A percentile compares a stretch with the other conserved stretches of the same genome.
Conservation (phyloP, 2,888 invertebrate species). For the Caenorhabditis angaria region DNA sequence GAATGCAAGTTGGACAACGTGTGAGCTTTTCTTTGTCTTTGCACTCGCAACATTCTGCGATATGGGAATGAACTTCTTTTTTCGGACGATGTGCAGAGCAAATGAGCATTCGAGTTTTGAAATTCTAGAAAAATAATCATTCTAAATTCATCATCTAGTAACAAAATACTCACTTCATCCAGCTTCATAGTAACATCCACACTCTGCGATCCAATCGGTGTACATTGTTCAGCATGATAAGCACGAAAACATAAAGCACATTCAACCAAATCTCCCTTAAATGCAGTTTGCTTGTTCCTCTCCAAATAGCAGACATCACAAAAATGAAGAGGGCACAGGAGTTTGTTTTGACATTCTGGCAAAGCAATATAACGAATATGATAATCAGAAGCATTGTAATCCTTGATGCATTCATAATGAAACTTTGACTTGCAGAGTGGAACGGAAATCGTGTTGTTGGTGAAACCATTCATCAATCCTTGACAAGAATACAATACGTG, state of each 20-base stretch:
- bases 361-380: constrained; percentile 12
- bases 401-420: constrained; percentile 1
- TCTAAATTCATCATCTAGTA: background rate
- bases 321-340: constrained; percentile 25
- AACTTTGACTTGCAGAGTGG: constrained; percentile 6
- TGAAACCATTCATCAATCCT: background rate
- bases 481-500: background rate
- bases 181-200: constrained; percentile 5
- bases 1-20: constrained; percentile 10
- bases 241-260: constrained; percentile 21
- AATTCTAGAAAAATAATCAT: background rate
- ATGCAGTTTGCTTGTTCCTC: constrained; percentile 18
- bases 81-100: constrained; percentile 3
- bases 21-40: background rate
- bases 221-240: constrained; percentile 14
- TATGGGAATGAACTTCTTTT: background rate
- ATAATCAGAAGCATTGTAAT: constrained; percentile 18
- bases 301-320: constrained; percentile 15
- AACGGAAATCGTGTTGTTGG: background rate
- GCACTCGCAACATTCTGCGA: constrained; percentile 8
- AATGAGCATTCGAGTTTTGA: constrained; percentile 6
- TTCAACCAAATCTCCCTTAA: constrained; percentile 11
- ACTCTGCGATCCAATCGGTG: constrained; percentile 11
- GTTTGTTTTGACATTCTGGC: constrained; percentile 19
- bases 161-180: background rate